These are phyloP conservation scores for Etheostoma cragini DNA, from an alignment of 2,113 vertebrate species.

Conservation along the genomic window DNA sequence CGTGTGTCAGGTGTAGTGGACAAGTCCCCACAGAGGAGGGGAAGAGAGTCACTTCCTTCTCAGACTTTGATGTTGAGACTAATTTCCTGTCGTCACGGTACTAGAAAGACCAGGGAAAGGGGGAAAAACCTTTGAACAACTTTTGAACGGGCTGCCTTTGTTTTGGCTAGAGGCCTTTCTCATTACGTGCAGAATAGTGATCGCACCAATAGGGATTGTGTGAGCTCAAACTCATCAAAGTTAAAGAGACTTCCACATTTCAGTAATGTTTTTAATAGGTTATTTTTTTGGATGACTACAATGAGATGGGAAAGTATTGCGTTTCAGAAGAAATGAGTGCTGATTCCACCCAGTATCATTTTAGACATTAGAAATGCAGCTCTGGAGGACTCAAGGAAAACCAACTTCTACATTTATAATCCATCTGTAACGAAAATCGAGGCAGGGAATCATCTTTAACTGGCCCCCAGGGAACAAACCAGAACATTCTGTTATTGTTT, in stretches of 20 bases:
- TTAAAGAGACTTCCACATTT: conserved; percentile 42
- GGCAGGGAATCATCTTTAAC: conserved; percentile 55
- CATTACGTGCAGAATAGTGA: conserved; percentile 60
- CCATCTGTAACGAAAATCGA: conserved; percentile 41
- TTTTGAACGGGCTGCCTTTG: conserved; percentile 62
- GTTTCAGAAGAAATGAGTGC: conserved; percentile 32
- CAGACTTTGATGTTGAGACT: conserved; percentile 75
- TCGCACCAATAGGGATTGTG: conserved; percentile 55
- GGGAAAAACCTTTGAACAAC: conserved; percentile 34
- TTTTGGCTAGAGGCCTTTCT: conserved; percentile 73
- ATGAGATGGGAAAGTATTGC: conserved; percentile 66
- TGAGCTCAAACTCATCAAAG: conserved; percentile 60
- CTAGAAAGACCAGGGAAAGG: conserved; percentile 60
- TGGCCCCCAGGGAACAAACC: conserved; percentile 46
- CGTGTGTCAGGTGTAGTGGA: conserved; percentile 67
- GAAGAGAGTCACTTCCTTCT: conserved; percentile 71
- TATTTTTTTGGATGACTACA: conserved; percentile 59
- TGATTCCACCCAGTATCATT: conserved; percentile 42
- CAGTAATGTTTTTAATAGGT: conserved; percentile 49
- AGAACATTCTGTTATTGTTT: conserved; percentile 77
- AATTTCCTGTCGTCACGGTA: conserved; percentile 74
- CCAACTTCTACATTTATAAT: conserved; percentile 45
- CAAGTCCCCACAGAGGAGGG: conserved; percentile 42
- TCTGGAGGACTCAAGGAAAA: conserved; percentile 34
- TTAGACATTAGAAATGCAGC: conserved; percentile 35